Percentiles rank a stretch among this genome's conserved stretches.
These are phyloP conservation scores for Saturnia japonica DNA, from an alignment of 2,888 invertebrate species.

Conservation along the genomic window DNA sequence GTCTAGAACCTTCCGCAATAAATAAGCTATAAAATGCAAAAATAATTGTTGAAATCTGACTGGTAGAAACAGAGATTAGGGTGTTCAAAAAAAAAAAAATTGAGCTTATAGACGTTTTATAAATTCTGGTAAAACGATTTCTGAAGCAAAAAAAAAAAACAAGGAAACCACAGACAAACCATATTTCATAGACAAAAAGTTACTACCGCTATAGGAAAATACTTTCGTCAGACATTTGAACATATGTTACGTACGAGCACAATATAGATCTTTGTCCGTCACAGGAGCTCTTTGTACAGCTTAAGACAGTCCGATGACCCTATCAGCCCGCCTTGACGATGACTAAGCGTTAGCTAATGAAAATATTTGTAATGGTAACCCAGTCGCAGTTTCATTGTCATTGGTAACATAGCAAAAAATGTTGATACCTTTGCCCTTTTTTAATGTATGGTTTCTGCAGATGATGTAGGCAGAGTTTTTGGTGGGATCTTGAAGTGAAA, in stretches of 20 bases:
- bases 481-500: no score
- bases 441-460: no score
- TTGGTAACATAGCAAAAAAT: not conserved
- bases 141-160: no score
- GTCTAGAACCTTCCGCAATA: no score
- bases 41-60: no score
- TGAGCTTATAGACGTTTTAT: no score
- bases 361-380: constrained; percentile 11
- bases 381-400: constrained; percentile 3
- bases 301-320: constrained; percentile 12
- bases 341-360: not conserved
- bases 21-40: no score
- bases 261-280: constrained; percentile 10
- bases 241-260: constrained; percentile 8
- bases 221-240: constrained; percentile 8
- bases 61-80: no score
- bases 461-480: no score
- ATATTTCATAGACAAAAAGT: not conserved
- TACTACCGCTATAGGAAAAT: not conserved
- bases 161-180: no score
- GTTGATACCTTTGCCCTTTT: not conserved
- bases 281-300: constrained; percentile 13
- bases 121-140: no score
- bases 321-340: constrained; percentile 4
- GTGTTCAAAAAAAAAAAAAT: no score